Base-by-base conservation (phyloP, 2,888 invertebrate species). In the Volucella zonaria region DNA sequence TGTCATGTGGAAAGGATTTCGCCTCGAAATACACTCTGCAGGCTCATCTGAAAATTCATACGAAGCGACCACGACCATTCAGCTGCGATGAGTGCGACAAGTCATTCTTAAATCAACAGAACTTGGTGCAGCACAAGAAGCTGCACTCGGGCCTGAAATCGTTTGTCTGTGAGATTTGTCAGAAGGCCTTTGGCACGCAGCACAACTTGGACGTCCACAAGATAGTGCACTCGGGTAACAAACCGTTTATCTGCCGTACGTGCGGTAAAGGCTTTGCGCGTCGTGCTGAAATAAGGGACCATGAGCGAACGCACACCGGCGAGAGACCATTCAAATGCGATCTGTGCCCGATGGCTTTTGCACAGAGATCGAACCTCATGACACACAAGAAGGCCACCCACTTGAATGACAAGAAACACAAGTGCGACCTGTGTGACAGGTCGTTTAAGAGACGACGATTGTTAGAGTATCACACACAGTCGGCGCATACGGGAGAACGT, bases 311-410 rank as follows among this genome's bases (percentile, higher is more conserved):
- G 3, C 97, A 97, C 86, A 97, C 97, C 0, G 94, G 96, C 0
- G 96, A 96, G 90, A 94, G 95, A 2, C 96, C 96, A 0, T 96
- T 95, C 90, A 93, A 94, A 87, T 97, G 97, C 89, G 95, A 96
- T 87, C 92, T 95, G 61, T 97, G 97, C 90, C 94, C 95, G 1
- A 94, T 96, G 0, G 94, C 95, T 0, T 97, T 97, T 92, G 95
- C 96, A 15, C 97, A 97, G 91, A 93, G 96, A 23, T 95, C 96
- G 45, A 97, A 97, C 92, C 92, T 96, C 87, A 95, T 96, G 90
- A 95, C 96, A 0, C 97, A 97, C 90, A 94, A 95, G 85, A 93
- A 96, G 10, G 95, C 95, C 1, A 96, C 96, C 0, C 97, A 97
- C 90, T 93, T 95, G 64, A 95, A 95, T 90, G 95, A 95, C 90